These are phyloP conservation scores for Charadrius vociferus DNA, from an alignment of 2,113 vertebrate genomes.

Conservation along the genomic window DNA sequence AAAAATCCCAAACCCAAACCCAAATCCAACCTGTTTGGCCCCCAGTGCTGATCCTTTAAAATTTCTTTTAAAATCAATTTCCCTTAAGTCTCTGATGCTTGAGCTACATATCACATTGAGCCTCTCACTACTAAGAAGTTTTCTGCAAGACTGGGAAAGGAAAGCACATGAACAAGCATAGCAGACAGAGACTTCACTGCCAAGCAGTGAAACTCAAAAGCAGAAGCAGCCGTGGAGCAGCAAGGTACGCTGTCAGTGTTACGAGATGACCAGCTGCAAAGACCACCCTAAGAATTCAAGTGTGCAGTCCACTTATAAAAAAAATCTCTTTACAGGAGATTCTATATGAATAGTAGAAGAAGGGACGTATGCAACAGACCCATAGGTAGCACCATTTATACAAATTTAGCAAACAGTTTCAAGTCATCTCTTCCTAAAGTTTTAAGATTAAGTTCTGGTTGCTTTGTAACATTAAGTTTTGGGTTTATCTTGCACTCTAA, in stretches of 20 bases:
- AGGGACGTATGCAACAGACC: neutral
- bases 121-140: neutral
- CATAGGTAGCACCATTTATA: neutral
- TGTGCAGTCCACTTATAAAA: neutral
- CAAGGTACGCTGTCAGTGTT: no score
- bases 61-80: neutral
- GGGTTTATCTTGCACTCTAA: neutral
- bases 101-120: neutral
- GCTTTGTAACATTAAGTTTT: neutral
- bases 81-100: neutral
- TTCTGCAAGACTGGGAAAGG: neutral
- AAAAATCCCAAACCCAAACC: rapidly evolving
- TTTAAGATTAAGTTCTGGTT: neutral
- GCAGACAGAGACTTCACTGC: neutral
- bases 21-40: neutral
- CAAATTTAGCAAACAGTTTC: neutral
- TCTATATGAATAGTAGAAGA: no score
- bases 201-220: neutral
- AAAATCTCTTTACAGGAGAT: neutral
- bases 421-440: neutral
- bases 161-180: neutral
- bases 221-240: neutral
- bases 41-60: neutral
- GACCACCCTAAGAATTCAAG: neutral
- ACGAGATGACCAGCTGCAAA: neutral